Evolutionary conservation across 1,140 invertebrate species (phyloP).

Genomic region (Conopomorpha cramerella): DNA sequence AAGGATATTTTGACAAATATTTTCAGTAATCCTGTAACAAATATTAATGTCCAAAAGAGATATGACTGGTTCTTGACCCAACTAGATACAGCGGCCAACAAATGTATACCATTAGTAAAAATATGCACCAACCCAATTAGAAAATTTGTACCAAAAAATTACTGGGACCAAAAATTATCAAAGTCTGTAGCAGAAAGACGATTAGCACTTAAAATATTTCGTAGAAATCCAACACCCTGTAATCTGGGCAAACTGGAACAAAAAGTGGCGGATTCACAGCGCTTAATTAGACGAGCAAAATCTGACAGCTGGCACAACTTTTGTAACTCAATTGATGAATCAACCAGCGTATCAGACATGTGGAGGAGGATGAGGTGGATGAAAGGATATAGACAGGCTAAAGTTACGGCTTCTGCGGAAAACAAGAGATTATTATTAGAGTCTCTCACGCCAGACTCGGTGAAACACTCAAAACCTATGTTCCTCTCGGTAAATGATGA

Average conservation of each 20-base stretch:
- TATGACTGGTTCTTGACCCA: background rate
- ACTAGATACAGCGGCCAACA: background rate
- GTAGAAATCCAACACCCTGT: background rate
- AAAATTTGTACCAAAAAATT: background rate
- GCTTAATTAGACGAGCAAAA: background rate
- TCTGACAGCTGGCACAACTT: background rate
- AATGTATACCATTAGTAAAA: background rate
- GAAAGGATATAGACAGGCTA: background rate
- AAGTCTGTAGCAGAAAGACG: slow-evolving; percentile 1
- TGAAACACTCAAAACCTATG: background rate
- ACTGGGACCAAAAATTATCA: background rate
- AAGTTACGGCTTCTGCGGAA: background rate
- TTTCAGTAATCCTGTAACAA: background rate
- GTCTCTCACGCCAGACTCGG: background rate
- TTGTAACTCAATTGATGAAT: background rate
- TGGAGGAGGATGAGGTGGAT: slow-evolving; percentile 1
- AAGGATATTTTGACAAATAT: background rate
- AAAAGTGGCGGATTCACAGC: background rate
- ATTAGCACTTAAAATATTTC: background rate
- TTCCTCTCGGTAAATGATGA: background rate
- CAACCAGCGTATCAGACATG: background rate
- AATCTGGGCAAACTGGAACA: background rate
- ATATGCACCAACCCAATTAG: background rate
- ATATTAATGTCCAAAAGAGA: background rate
- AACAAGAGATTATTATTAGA: background rate